phyloP scores from a whole-genome alignment of 1,140 invertebrate species.

The Bacillus rossius region DNA sequence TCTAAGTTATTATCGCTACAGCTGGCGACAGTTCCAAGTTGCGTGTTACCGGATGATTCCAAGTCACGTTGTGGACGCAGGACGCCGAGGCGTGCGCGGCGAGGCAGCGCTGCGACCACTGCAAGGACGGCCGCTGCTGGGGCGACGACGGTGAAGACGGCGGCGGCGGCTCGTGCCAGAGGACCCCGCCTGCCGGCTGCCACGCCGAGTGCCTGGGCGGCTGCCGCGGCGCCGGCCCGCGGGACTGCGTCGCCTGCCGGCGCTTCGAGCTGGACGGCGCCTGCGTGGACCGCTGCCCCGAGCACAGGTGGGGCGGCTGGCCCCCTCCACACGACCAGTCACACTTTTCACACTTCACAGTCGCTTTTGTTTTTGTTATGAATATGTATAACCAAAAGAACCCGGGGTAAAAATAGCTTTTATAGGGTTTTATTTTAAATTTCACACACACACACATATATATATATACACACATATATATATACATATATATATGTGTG shows the following conservation, averaged over 20 bases:
- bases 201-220: conserved; percentile 56
- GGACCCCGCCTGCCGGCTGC: conserved; percentile 37
- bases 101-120: not conserved
- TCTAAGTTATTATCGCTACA: too few relatives aligned
- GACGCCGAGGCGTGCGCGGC: not conserved
- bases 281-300: conserved; percentile 48
- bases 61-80: too few relatives aligned
- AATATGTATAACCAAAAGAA: not conserved
- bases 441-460: not conserved
- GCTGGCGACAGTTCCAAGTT: too few relatives aligned
- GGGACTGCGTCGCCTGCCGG: conserved; percentile 51
- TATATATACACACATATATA: not conserved
- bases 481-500: too few relatives aligned
- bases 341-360: not conserved
- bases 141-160: not conserved
- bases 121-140: not conserved
- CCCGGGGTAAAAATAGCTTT: not conserved
- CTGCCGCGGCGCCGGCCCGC: conserved; percentile 42
- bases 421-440: not conserved
- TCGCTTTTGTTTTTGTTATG: not conserved
- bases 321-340: not conserved
- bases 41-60: too few relatives aligned
- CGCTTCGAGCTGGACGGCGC: conserved; percentile 42
- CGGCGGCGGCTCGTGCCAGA: not conserved
- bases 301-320: conserved; percentile 35